Conservation (phyloP, 2,888 invertebrate genomes). For the Rotaria macrura region DNA sequence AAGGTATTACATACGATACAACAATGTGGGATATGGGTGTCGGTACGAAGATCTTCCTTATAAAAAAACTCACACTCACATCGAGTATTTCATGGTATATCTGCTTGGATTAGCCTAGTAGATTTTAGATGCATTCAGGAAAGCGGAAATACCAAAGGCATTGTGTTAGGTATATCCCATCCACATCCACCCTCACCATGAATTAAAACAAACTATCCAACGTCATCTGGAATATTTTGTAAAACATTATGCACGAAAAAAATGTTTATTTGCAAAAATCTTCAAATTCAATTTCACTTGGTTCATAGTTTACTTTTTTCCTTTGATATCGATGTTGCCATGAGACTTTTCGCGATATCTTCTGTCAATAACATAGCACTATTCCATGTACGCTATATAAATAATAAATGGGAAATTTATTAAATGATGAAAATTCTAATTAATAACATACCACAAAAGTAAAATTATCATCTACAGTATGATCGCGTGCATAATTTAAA, state of each 20-base stretch:
- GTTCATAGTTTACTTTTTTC: neutral
- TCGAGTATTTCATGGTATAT: too few relatives aligned
- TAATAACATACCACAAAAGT: constrained; percentile 67
- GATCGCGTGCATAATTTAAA: constrained; percentile 74
- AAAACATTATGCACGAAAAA: neutral
- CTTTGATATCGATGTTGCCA: neutral
- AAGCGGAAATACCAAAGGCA: too few relatives aligned
- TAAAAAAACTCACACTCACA: too few relatives aligned
- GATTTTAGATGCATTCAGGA: too few relatives aligned
- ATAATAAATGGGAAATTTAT: neutral
- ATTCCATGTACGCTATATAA: neutral
- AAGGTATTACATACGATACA: too few relatives aligned
- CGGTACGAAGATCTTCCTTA: too few relatives aligned
- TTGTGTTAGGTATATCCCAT: too few relatives aligned
- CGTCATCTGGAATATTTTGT: neutral
- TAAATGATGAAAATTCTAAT: neutral
- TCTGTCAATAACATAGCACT: neutral
- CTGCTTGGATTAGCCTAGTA: too few relatives aligned
- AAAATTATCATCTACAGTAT: constrained; percentile 73
- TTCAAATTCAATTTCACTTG: neutral
- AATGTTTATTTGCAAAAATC: neutral
- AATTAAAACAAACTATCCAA: neutral
- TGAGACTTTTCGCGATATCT: neutral
- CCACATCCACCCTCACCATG: too few relatives aligned
- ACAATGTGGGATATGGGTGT: too few relatives aligned